Conservation (phyloP, 2,113 vertebrate genomes). For the Dipodomys merriami region DNA sequence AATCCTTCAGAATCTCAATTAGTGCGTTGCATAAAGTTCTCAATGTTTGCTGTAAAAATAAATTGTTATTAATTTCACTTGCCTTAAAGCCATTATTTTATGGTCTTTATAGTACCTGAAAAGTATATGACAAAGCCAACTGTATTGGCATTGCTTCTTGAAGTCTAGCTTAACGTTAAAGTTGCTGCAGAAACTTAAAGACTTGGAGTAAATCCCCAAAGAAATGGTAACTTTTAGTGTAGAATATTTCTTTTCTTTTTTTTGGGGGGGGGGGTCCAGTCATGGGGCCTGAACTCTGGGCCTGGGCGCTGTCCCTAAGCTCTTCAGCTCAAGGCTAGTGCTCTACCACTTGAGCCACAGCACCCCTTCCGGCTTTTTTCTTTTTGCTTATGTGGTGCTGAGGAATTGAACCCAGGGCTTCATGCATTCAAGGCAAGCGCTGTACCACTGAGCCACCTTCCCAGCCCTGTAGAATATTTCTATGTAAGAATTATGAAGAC, state of each 20-base stretch:
- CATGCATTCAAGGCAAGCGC: no score
- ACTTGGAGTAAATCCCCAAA: conserved; percentile 34
- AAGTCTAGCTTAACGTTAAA: conserved; percentile 59
- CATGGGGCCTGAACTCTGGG: no score
- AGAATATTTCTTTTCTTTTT: background rate
- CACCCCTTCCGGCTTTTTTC: no score
- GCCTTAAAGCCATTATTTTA: conserved; percentile 47
- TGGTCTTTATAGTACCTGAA: conserved; percentile 39
- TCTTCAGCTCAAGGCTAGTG: no score
- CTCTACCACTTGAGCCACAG: no score
- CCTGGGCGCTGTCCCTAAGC: no score
- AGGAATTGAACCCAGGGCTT: no score
- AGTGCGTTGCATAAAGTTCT: conserved; percentile 45
- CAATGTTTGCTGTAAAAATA: conserved; percentile 26
- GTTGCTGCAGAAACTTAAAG: conserved; percentile 30
- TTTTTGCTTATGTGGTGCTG: no score
- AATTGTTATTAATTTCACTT: conserved; percentile 44
- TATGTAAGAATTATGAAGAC: conserved; percentile 46
- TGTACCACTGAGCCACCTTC: no score
- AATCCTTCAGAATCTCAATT: conserved; percentile 44
- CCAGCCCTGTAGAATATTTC: background rate
- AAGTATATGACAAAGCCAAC: conserved; percentile 43
- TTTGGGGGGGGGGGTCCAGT: no score
- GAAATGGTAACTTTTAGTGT: conserved; percentile 20
- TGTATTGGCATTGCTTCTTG: conserved; percentile 8